Conservation (phyloP, 2,113 vertebrate genomes). For the Lipophrys pholis region DNA sequence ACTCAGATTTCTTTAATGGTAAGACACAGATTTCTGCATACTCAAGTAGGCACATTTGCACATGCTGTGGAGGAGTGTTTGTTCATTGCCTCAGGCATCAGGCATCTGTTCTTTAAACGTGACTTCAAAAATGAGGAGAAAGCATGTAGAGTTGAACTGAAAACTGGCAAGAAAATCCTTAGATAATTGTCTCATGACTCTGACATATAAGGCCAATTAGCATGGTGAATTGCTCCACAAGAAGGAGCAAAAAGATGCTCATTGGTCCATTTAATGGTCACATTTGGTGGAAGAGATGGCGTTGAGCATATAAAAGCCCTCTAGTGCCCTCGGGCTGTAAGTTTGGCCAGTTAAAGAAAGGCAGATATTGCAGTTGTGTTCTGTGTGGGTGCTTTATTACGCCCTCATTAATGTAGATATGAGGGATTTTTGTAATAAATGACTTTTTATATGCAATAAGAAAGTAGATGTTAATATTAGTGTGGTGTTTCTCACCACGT, state of each 20-base stretch:
- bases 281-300: constrained; percentile 1
- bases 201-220: constrained; percentile 10
- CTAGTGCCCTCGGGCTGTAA: not conserved
- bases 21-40: constrained; percentile 40
- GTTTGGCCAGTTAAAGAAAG: not conserved
- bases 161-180: not conserved
- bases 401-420: not conserved
- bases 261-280: not conserved
- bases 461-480: too few species aligned
- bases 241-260: not conserved
- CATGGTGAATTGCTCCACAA: too few species aligned
- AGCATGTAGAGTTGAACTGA: not conserved
- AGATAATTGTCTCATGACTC: not conserved
- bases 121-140: not conserved
- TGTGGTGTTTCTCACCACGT: too few species aligned
- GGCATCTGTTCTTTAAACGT: not conserved
- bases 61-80: not conserved
- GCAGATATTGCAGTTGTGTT: not conserved
- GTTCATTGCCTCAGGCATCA: too few species aligned
- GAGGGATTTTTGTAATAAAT: not conserved
- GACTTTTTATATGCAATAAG: too few species aligned
- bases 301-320: not conserved
- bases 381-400: not conserved
- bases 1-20: constrained; percentile 97
- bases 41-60: not conserved